Evolutionary conservation across 2,888 invertebrate species (phyloP).

Genomic region (Tetramorium bicarinatum): DNA sequence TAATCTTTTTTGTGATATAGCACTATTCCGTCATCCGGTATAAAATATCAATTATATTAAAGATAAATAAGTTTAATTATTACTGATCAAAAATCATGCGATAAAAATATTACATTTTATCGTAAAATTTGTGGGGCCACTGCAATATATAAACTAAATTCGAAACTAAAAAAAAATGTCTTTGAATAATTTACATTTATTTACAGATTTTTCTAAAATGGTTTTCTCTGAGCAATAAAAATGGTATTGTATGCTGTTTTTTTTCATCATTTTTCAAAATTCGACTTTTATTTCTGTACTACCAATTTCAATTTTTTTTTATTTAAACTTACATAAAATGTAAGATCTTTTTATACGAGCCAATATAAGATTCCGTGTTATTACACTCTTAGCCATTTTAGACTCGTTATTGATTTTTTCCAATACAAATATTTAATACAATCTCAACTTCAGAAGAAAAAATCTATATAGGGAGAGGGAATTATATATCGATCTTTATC

Average conservation of each 20-base stretch:
- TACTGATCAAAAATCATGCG: neutral
- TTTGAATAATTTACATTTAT: neutral
- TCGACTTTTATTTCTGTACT: neutral
- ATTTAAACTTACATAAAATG: neutral
- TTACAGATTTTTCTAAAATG: neutral
- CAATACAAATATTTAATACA: conserved; percentile 6
- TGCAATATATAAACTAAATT: neutral
- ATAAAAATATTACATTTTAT: neutral
- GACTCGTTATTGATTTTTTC: neutral
- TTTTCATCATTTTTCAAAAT: neutral
- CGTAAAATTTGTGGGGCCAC: neutral
- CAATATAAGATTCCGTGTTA: neutral
- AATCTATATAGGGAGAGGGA: neutral
- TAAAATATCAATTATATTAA: neutral
- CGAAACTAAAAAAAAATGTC: neutral
- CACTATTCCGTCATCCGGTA: neutral
- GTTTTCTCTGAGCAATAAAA: neutral
- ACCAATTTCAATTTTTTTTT: neutral
- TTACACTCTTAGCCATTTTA: neutral
- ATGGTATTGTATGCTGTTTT: neutral
- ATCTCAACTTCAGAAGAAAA: neutral
- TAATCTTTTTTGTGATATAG: neutral
- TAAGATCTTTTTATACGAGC: neutral
- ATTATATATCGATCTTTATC: neutral
- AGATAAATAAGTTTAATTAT: neutral